Evolutionary conservation across 2,888 invertebrate species (phyloP).

Genomic region (Drosophila recens): DNA sequence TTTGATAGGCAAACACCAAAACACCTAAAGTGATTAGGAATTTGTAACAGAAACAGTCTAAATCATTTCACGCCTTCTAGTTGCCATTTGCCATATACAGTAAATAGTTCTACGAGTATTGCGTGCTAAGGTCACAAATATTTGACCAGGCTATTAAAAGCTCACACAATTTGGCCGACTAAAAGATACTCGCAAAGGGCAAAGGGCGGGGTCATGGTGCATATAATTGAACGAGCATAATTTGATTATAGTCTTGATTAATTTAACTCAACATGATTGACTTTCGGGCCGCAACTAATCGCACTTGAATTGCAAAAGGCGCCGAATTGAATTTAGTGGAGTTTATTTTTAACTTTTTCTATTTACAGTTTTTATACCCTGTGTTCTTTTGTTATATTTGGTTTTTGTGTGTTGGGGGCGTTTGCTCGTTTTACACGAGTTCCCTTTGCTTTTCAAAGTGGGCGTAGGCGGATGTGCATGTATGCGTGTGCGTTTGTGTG

Average conservation of each 20-base stretch:
- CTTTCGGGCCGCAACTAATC: neutral
- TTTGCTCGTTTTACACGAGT: slow-evolving; percentile 41
- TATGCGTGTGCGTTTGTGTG: slow-evolving; percentile 3
- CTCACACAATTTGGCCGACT: slow-evolving; percentile 8
- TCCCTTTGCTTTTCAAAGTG: slow-evolving; percentile 49
- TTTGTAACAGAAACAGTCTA: slow-evolving; percentile 39
- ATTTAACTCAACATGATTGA: slow-evolving; percentile 15
- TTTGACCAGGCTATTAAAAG: slow-evolving; percentile 50
- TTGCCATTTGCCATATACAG: slow-evolving; percentile 28
- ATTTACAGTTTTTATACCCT: slow-evolving; percentile 32
- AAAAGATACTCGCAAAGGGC: neutral
- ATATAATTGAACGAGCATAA: slow-evolving; percentile 24
- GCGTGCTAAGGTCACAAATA: slow-evolving; percentile 61
- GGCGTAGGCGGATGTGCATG: slow-evolving; percentile 43
- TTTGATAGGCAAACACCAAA: slow-evolving; percentile 45
- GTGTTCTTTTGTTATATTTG: slow-evolving; percentile 8
- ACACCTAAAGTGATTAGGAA: slow-evolving; percentile 64
- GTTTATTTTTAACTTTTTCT: slow-evolving; percentile 64
- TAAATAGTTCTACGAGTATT: slow-evolving; percentile 9
- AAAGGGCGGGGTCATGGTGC: neutral
- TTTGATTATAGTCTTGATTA: slow-evolving; percentile 36
- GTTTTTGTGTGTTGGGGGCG: slow-evolving; percentile 14
- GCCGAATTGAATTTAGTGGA: neutral
- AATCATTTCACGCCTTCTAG: slow-evolving; percentile 64
- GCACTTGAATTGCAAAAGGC: slow-evolving; percentile 10